Evolutionary conservation across 1,140 invertebrate genomes (phyloP).

Genomic region (Ceratina australensis): DNA sequence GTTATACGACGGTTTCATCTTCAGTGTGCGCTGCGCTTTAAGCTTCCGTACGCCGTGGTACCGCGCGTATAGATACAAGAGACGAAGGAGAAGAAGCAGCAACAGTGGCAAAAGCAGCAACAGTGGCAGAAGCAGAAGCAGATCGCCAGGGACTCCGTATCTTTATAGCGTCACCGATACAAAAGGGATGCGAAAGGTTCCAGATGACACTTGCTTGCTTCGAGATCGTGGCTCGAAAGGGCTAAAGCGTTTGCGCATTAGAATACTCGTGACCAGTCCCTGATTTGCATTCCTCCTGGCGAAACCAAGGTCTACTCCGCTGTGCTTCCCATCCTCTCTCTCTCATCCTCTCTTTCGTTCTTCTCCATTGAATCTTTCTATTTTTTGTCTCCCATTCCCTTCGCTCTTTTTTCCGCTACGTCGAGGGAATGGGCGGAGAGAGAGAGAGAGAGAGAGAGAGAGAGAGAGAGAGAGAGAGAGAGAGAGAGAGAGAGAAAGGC

Average conservation of each 20-base stretch:
- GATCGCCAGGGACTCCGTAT: constrained; percentile 26
- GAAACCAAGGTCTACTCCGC: constrained; percentile 50
- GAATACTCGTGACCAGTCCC: constrained; percentile 65
- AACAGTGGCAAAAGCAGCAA: too few species aligned
- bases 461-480: constrained; percentile 6
- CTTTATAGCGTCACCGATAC: constrained; percentile 43
- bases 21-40: too few species aligned
- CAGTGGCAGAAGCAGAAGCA: too few species aligned
- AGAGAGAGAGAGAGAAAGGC: not conserved
- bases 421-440: not conserved
- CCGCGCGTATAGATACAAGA: too few species aligned
- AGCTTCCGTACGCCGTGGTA: too few species aligned
- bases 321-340: not conserved
- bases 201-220: constrained; percentile 40
- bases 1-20: too few species aligned
- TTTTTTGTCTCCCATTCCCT: not conserved
- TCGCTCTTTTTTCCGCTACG: not conserved
- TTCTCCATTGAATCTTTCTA: not conserved
- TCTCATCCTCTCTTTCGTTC: not conserved
- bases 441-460: constrained; percentile 4
- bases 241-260: constrained; percentile 56
- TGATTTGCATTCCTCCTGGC: constrained; percentile 60
- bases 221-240: constrained; percentile 40
- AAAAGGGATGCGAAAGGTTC: not conserved
- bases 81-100: too few species aligned